These are phyloP conservation scores for Drosophila neonasuta DNA, from an alignment of 2,888 invertebrate genomes.

Conservation along the genomic window DNA sequence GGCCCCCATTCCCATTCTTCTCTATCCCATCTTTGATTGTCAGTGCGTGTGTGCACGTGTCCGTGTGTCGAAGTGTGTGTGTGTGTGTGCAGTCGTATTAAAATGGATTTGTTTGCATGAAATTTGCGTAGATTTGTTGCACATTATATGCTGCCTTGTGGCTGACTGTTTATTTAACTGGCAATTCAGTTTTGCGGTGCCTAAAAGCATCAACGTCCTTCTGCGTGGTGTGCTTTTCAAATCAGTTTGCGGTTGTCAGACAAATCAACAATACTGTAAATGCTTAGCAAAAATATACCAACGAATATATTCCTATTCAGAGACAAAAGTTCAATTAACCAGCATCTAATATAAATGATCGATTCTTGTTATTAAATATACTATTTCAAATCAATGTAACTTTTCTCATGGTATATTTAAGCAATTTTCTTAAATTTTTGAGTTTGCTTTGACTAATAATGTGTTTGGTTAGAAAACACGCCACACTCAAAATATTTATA, in stretches of 20 bases:
- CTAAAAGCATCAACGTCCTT: constrained; percentile 11
- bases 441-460: too few relatives aligned
- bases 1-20: constrained; percentile 3
- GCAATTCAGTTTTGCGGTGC: constrained; percentile 45
- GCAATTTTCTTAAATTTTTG: too few relatives aligned
- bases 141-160: constrained; percentile 58
- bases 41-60: constrained; percentile 25
- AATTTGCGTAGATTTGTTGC: constrained; percentile 74
- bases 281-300: neutral
- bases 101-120: constrained; percentile 63
- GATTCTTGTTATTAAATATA: neutral
- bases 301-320: neutral
- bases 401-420: neutral
- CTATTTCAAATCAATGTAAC: neutral
- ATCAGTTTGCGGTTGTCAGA: constrained; percentile 33
- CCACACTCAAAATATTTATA: too few relatives aligned
- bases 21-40: constrained; percentile 15
- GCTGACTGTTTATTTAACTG: constrained; percentile 51
- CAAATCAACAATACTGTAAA: constrained; percentile 38
- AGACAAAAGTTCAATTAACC: neutral
- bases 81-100: constrained; percentile 50
- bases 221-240: constrained; percentile 22
- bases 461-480: too few relatives aligned
- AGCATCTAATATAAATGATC: too few relatives aligned
- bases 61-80: constrained; percentile 16